These are phyloP conservation scores for Gobionotothen gibberifrons DNA, from an alignment of 2,797 vertebrate genomes.

Conservation along the genomic window DNA sequence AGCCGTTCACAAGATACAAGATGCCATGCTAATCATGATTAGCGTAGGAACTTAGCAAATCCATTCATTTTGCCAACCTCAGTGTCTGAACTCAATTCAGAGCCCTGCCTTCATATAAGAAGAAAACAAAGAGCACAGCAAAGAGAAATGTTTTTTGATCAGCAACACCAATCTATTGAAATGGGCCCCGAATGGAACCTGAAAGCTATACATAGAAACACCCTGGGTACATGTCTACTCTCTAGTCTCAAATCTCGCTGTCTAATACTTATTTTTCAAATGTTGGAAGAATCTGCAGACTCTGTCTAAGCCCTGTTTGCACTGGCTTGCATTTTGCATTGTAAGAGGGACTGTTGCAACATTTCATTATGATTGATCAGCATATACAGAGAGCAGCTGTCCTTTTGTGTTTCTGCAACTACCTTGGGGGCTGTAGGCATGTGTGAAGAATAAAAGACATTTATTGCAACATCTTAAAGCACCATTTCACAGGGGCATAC, in stretches of 20 bases:
- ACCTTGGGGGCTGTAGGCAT: slow-evolving; percentile 60
- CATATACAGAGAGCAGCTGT: slow-evolving; percentile 69
- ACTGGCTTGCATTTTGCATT: slow-evolving; percentile 48
- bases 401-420: slow-evolving; percentile 69
- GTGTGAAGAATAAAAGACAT: slow-evolving; percentile 69
- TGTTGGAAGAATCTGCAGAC: slow-evolving; percentile 30
- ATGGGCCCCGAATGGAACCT: background rate
- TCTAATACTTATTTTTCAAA: slow-evolving; percentile 7
- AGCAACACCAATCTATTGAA: background rate
- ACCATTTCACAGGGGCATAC: slow-evolving; percentile 65
- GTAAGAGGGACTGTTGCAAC: slow-evolving; percentile 54
- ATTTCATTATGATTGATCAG: slow-evolving; percentile 70
- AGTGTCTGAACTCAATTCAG: background rate
- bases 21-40: background rate
- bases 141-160: background rate
- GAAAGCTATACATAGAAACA: background rate
- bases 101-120: background rate
- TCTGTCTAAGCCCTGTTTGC: slow-evolving; percentile 36
- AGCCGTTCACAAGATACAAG: slow-evolving; percentile 20
- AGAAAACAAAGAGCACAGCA: background rate
- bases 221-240: background rate
- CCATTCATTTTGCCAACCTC: background rate
- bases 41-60: background rate
- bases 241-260: slow-evolving; percentile 19
- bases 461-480: slow-evolving; percentile 72